Evolutionary conservation across 2,888 invertebrate genomes (phyloP), one percentile per base, ranked within the genome.

Genomic region (Sturmia bella): DNA sequence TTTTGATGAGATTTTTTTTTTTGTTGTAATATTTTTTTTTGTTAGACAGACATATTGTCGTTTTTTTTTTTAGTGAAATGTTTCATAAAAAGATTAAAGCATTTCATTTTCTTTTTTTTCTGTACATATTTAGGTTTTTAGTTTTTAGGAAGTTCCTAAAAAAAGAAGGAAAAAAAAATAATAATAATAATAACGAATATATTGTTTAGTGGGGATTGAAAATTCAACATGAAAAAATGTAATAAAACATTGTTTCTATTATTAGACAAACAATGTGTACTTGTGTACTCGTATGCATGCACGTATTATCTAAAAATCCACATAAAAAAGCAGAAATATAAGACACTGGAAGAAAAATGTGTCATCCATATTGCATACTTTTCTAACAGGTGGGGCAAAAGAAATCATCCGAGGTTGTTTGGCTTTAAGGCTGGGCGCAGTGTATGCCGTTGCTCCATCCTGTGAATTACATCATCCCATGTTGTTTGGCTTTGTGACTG

Each of bases 161-260:
- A 66, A 66, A 41, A 7, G 32, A 24, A 37, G 9, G 15, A 15
- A 17, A 1, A n/a, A 27, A 43, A 15, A n/a, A 15, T 1, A 43
- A n/a, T 1, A 4, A n/a, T 1, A 37, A 17, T 17, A 15, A 56
- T 27, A 37, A 37, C n/a, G 37, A 54, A 54, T 66, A 52, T 13
- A 27, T 70, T 70, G 59, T 61, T 70, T 41, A 50, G 59, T 17
- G 48, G 39, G 59, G 59, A 70, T 68, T 68, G 66, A 41, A 54
- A 52, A 54, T 54, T 3, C 6, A 41, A 41, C 39, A 54, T 64
- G 13, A 6, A 50, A 50, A 70, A 70, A 59, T 59, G 50, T 27
- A 59, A 70, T 70, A 50, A 59, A 70, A 59, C 59, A 70, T 50
- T 59, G 70, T 70, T 70, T 59, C 39, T 56, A 50, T 70, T 59